Evolutionary conservation across 2,797 vertebrate species (phyloP).

Genomic region (Ctenopoma kingsleyae): DNA sequence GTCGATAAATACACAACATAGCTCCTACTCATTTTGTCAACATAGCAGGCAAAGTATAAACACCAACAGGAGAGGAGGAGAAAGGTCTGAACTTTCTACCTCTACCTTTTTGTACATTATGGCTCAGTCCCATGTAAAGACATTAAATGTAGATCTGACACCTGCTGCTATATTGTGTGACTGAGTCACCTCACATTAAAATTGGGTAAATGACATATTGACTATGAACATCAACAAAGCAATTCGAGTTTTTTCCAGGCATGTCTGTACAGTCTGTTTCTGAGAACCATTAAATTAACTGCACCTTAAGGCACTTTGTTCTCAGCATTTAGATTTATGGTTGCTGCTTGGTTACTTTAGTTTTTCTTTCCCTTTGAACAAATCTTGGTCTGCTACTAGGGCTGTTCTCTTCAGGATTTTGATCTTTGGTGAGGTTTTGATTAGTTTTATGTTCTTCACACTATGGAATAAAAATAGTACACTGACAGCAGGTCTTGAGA

Average conservation of each 20-base stretch:
- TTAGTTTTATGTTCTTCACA: slow-evolving; percentile 8
- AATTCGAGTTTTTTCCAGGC: neutral
- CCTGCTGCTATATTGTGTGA: neutral
- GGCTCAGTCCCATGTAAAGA: neutral
- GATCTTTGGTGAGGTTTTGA: slow-evolving; percentile 13
- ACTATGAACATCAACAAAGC: neutral
- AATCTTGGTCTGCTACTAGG: neutral
- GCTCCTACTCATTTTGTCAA: neutral
- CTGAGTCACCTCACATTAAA: neutral
- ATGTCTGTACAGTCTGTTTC: neutral
- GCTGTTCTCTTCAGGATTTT: slow-evolving; percentile 4
- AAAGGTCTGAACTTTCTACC: neutral
- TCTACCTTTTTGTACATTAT: neutral
- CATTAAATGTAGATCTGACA: neutral
- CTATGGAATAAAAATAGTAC: neutral
- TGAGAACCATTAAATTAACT: slow-evolving; percentile 11
- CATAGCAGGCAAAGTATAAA: neutral
- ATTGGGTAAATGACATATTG: neutral
- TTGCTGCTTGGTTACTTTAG: slow-evolving; percentile 14
- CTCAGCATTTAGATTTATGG: neutral
- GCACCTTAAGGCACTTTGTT: slow-evolving; percentile 16
- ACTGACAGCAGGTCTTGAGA: slow-evolving; percentile 11
- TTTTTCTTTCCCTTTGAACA: slow-evolving; percentile 22
- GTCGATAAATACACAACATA: neutral
- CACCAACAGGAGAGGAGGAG: neutral